These are phyloP conservation scores for Drosophila aff. DNA, from an alignment of 1,140 invertebrate genomes.

Conservation along the genomic window DNA sequence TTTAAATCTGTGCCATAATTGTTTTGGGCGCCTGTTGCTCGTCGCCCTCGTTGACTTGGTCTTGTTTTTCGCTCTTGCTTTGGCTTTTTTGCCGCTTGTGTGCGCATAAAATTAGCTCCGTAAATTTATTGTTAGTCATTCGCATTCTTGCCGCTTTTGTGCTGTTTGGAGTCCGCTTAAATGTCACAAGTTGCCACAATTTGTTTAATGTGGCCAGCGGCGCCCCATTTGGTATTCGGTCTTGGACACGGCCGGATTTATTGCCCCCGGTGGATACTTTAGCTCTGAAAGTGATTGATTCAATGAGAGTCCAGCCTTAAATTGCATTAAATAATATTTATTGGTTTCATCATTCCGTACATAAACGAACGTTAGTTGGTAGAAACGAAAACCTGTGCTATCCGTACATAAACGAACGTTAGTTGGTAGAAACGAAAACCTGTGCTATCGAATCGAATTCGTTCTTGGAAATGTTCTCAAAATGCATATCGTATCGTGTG, in stretches of 20 bases:
- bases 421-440: conserved; percentile 48
- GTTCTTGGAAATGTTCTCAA: conserved; percentile 30
- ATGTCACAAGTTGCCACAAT: conserved; percentile 57
- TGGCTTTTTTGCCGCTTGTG: conserved; percentile 40
- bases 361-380: conserved; percentile 49
- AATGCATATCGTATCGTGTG: conserved; percentile 58
- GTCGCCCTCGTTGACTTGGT: conserved; percentile 38
- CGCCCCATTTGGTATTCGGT: conserved; percentile 5
- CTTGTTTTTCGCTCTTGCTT: conserved; percentile 40
- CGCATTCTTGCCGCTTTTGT: conserved; percentile 55
- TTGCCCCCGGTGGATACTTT: conserved; percentile 1
- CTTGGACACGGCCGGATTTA: background rate
- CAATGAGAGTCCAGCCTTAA: conserved; percentile 5
- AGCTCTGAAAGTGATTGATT: conserved; percentile 16
- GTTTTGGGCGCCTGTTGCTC: conserved; percentile 72
- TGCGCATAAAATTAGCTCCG: conserved; percentile 73
- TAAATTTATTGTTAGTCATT: conserved; percentile 69
- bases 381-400: conserved; percentile 53
- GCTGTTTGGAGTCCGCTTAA: conserved; percentile 34
- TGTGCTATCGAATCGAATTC: conserved; percentile 42
- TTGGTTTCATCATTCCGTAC: conserved; percentile 71
- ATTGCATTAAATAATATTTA: conserved; percentile 82
- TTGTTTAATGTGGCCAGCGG: conserved; percentile 49
- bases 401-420: conserved; percentile 52
- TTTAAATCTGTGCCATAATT: conserved; percentile 80